phyloP scores from a whole-genome alignment of 2,797 vertebrate species.

The Hippopotamyrus pictus region DNA sequence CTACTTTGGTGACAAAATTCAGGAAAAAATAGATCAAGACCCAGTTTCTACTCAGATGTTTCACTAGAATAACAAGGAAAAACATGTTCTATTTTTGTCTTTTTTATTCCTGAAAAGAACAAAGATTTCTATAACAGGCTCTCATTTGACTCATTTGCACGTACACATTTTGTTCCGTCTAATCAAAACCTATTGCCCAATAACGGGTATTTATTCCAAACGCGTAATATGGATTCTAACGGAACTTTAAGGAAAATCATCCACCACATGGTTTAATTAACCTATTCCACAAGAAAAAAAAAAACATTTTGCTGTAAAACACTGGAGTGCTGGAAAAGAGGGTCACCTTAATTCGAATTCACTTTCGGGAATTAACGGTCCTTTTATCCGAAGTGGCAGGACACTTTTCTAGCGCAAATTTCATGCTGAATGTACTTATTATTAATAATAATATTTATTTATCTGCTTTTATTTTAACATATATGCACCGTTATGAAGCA shows the following conservation, averaged over 20 bases:
- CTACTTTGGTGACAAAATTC: background rate
- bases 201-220: conserved; percentile 4
- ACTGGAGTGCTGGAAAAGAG: background rate
- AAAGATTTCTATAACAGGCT: background rate
- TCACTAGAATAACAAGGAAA: background rate
- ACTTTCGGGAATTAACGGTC: background rate
- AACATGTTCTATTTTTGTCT: background rate
- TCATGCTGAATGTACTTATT: background rate
- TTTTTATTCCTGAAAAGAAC: background rate
- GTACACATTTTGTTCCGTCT: background rate
- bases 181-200: background rate
- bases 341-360: background rate
- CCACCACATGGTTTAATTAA: background rate
- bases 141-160: background rate
- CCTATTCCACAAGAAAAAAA: background rate
- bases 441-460: background rate
- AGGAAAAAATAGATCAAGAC: background rate
- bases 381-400: background rate
- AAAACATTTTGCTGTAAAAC: background rate
- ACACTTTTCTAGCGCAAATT: background rate
- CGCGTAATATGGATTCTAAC: background rate
- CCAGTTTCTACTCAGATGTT: background rate
- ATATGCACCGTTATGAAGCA: background rate
- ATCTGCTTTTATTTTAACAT: background rate
- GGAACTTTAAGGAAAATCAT: background rate